phyloP scores from a whole-genome alignment of 2,113 vertebrate genomes.

The Brevimyrus niger region DNA sequence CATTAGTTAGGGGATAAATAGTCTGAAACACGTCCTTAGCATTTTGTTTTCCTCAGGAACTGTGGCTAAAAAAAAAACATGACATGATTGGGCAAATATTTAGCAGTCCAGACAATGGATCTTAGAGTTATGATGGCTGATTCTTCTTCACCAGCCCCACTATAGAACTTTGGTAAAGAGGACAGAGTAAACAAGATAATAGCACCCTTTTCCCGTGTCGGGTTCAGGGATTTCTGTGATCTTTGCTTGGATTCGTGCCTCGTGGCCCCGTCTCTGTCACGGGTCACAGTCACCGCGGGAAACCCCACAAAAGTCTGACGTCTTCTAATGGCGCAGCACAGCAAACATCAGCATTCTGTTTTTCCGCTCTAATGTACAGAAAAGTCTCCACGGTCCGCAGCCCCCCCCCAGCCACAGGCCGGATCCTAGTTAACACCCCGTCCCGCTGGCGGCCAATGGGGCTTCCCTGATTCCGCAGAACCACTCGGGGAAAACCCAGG shows the following conservation, averaged over 20 bases:
- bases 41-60: conserved; percentile 29
- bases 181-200: conserved; percentile 13
- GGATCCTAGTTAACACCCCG: conserved; percentile 22
- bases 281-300: not conserved
- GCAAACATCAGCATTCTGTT: conserved; percentile 30
- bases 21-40: conserved; percentile 13
- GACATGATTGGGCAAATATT: conserved; percentile 40
- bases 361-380: conserved; percentile 27
- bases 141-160: not conserved
- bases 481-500: conserved; percentile 14
- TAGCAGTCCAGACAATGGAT: conserved; percentile 36
- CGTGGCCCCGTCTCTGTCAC: not conserved
- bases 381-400: not conserved
- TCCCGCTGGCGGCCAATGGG: not conserved
- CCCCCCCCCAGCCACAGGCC: not conserved
- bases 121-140: not conserved
- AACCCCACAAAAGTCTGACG: not conserved
- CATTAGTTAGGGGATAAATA: conserved; percentile 39
- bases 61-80: conserved; percentile 3
- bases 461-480: not conserved
- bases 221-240: not conserved
- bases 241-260: not conserved
- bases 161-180: not conserved
- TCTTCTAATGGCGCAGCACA: not conserved
- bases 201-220: not conserved